These are phyloP conservation scores for Hydractinia echinata DNA, from an alignment of 30 jellyfish, hydroid and myxozoan species.

Conservation along the genomic window DNA sequence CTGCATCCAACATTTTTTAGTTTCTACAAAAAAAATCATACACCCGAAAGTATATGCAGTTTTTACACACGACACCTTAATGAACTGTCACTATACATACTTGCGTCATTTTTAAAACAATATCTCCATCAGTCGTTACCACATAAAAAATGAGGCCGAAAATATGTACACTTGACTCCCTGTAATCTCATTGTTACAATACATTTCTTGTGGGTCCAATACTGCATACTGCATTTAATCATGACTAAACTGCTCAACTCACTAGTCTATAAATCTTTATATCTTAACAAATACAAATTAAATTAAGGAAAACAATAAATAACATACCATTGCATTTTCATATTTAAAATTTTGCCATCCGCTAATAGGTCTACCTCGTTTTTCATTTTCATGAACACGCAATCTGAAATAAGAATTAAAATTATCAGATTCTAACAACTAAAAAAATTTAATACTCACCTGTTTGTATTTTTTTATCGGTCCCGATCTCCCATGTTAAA, in stretches of 20 bases:
- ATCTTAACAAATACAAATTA: background rate
- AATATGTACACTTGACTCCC: background rate
- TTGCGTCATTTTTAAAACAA: too few relatives aligned
- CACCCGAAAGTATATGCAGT: too few relatives aligned
- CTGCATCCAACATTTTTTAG: too few relatives aligned
- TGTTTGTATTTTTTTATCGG: too few relatives aligned
- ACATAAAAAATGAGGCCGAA: too few relatives aligned
- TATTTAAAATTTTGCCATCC: slow-evolving; percentile 32
- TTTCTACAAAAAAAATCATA: too few relatives aligned
- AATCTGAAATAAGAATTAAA: background rate
- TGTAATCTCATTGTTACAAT: background rate
- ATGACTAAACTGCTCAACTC: background rate
- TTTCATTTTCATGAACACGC: slow-evolving; percentile 30
- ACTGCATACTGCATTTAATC: background rate
- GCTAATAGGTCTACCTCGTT: slow-evolving; percentile 33
- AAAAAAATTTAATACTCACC: background rate
- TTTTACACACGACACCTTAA: too few relatives aligned
- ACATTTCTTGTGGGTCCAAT: too few relatives aligned
- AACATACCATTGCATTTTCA: slow-evolving; percentile 10
- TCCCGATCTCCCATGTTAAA: too few relatives aligned
- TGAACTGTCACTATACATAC: too few relatives aligned
- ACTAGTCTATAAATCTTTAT: background rate
- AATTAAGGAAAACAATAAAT: background rate
- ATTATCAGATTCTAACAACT: background rate
- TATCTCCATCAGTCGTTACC: too few relatives aligned